Evolutionary conservation across 2,113 vertebrate genomes (phyloP), one percentile per base, ranked within the genome.

Genomic region (Scalopus aquaticus): DNA sequence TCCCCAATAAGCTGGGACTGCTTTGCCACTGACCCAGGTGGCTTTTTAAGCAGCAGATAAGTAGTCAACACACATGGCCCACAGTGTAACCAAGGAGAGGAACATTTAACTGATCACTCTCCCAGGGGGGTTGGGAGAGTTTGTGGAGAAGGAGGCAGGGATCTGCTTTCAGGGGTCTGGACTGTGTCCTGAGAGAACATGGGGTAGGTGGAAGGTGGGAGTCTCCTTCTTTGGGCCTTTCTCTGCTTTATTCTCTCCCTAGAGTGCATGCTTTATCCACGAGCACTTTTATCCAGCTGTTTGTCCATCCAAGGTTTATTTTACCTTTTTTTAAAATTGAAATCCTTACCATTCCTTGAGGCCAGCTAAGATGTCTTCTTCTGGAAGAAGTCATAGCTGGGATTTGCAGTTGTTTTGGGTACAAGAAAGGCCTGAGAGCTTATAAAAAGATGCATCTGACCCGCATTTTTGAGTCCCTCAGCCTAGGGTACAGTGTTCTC

Each of bases 1-100:
- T 81, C 44, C 39, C 65, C 77, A 65, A 67, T 89, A 92, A 96
- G 76, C 88, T 42, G 54, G 15, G 54, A 46, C 54, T 88, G 76
- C 64, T 73, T 74, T 95, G 90, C 83, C 35, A 60, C 42, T 78
- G 83, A 86, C 92, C 87, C 74, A 35, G 78, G 56, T 46, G 58
- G 83, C 93, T 88, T 46, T 82, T 93, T 93, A 93, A 90, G 77
- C 76, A 80, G 62, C 9, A 4, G 82, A 62, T 92, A 86, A 90
- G 72, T 37, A 39, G 62, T 69, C 44, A 11, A 46, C 70, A 70
- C 37, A 54, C n/a, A 19, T 24, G 24, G 26, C 17, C 17, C 32
- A 3, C 8, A 8, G 5, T 35, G 5, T 4, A 22, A 3, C n/a
- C 42, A 19, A 35, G 35, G 86, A 37, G 58, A 39, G 46, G 35